These are phyloP conservation scores for Trematocara marginatum DNA, from an alignment of 2,113 vertebrate genomes.

Conservation along the genomic window DNA sequence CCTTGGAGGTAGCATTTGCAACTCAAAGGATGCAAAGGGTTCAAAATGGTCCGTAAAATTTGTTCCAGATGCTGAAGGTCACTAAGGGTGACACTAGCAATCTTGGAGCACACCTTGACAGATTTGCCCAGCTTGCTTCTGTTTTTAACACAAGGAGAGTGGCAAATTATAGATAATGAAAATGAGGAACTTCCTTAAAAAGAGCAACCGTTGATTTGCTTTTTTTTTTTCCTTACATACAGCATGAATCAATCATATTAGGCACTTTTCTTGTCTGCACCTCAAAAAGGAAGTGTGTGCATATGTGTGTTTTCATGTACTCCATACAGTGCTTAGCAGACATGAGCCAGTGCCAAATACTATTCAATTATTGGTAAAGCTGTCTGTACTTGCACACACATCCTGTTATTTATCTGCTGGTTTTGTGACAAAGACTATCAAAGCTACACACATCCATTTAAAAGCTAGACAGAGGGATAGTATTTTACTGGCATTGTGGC, in stretches of 20 bases:
- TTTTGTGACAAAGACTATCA: background rate
- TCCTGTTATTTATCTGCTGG: background rate
- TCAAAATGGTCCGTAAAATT: background rate
- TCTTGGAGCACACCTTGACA: background rate
- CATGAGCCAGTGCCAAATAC: background rate
- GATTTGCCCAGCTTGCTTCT: background rate
- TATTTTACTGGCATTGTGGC: too few relatives aligned
- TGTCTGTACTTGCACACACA: background rate
- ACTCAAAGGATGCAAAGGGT: background rate
- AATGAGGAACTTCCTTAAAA: background rate
- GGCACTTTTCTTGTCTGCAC: rapidly evolving
- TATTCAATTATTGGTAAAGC: background rate
- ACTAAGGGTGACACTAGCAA: background rate
- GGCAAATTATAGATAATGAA: background rate
- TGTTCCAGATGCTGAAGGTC: background rate
- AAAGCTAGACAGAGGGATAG: too few relatives aligned
- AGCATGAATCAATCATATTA: background rate
- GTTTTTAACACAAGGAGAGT: background rate
- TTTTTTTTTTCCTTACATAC: background rate
- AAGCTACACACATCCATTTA: background rate
- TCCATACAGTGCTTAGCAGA: background rate
- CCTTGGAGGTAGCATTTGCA: background rate
- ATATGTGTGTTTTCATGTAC: background rate
- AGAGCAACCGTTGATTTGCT: background rate
- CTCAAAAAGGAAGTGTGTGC: background rate